Evolutionary conservation across 35 echinoderm and acorn worm species (phyloP).

Genomic region (Ophiothrix spiculata): DNA sequence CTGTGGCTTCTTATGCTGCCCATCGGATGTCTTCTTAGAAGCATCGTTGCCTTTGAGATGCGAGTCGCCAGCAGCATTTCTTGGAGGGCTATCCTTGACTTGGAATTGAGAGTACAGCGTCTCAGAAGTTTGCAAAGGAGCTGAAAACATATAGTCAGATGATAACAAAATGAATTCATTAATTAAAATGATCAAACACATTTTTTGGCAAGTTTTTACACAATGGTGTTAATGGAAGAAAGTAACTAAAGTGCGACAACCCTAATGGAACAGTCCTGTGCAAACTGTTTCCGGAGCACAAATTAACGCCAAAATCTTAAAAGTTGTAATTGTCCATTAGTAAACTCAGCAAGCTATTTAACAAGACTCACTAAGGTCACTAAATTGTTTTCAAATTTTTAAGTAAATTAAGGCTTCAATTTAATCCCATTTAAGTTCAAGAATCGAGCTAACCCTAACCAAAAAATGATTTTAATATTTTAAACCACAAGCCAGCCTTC

Average conservation of each 20-base stretch:
- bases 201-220: neutral
- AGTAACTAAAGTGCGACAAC: neutral
- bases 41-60: conserved; percentile 5
- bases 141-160: conserved; percentile 4
- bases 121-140: conserved; percentile 37
- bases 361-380: too few species aligned
- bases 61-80: neutral
- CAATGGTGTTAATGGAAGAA: neutral
- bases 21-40: neutral
- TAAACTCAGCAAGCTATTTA: too few species aligned
- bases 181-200: neutral
- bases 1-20: conserved; percentile 49
- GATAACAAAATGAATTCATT: neutral
- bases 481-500: too few species aligned
- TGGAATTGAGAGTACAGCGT: conserved; percentile 1
- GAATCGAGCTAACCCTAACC: too few species aligned
- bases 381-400: too few species aligned
- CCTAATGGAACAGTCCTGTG: too few species aligned
- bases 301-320: neutral
- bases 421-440: too few species aligned
- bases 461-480: too few species aligned
- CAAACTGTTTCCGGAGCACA: neutral
- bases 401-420: too few species aligned
- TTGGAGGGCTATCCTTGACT: neutral
- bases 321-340: neutral